A percentile compares a stretch with the other conserved stretches of the same genome.
Conservation (phyloP, 2,113 vertebrate species). For the Bungarus multicinctus region DNA sequence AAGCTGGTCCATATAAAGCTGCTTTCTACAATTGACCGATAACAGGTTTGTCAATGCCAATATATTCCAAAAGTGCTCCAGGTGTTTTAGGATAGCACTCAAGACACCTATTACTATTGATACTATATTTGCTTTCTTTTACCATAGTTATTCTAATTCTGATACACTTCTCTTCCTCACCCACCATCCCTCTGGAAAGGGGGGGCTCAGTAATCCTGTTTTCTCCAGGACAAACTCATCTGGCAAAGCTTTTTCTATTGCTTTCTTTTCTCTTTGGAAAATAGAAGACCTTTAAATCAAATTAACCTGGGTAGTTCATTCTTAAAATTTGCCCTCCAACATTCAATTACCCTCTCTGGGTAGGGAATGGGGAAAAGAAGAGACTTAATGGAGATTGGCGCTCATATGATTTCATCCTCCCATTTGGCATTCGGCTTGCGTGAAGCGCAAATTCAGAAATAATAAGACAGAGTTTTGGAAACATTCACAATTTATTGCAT, state of each 20-base stretch:
- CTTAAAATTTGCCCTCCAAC: background rate
- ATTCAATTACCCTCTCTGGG: background rate
- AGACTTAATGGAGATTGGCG: background rate
- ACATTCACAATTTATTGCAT: background rate
- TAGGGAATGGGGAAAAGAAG: background rate
- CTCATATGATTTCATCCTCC: background rate
- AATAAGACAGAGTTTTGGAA: background rate
- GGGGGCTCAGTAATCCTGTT: background rate
- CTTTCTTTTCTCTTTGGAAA: background rate
- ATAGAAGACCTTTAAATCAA: background rate
- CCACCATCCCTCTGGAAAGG: background rate
- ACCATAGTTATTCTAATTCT: background rate
- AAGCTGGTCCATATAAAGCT: background rate
- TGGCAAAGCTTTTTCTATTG: background rate
- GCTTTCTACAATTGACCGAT: background rate
- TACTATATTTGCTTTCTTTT: background rate
- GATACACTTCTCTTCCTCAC: background rate
- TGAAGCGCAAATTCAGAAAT: slow-evolving; percentile 10
- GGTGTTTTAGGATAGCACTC: background rate
- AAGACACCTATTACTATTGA: background rate
- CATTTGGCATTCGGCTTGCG: background rate
- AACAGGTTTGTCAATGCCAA: background rate
- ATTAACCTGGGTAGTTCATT: background rate
- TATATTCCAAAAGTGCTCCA: background rate
- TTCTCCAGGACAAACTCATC: background rate